Evolutionary conservation across 2,113 vertebrate genomes (phyloP), one percentile per base, ranked within the genome.

Genomic region (Spheniscus mendiculus): DNA sequence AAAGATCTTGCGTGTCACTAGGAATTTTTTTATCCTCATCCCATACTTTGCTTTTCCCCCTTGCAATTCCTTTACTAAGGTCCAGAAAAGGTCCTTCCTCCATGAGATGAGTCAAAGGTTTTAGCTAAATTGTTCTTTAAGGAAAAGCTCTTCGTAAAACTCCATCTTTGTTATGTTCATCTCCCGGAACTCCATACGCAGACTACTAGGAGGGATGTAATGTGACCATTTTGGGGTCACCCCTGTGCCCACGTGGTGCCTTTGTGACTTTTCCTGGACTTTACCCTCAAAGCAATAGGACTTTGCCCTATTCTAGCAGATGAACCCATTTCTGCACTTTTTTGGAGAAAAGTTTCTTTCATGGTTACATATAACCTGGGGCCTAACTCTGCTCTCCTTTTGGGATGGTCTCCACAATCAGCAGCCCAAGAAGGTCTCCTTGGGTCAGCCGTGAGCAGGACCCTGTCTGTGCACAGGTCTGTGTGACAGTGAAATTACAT

Each of bases 101-200:
- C 40, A 12, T 6, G 27, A 71, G 21, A 0, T 50, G 32, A 7
- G 0, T 16, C 36, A 12, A 38, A 47, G 7, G 2, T 17, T 66
- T 67, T 21, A 45, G 26, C 10, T 27, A 49, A 81, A 61, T n/a
- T 61, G 23, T 73, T 69, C 55, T 36, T 61, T 70, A 76, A 44
- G 18, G 42, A 63, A 70, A 76, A 81, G 1, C 10, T 61, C n/a
- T 32, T 62, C 4, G 4, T 63, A 50, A 67, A 11, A 42, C 25
- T 62, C 15, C 8, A 2, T 12, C 5, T 76, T 80, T 63, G 34
- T 27, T n/a, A 18, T 8, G 7, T 62, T 62, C 0, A 0, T 50
- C 30, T 78, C 47, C 47, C 36, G 25, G 34, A 53, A 25, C 15
- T 44, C 30, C n/a, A 49, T 15, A 18, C 30, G 27, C n/a, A 56